Evolutionary conservation across 2,797 vertebrate genomes (phyloP), one percentile per base, ranked within the genome.

Genomic region (Caiman crocodilus): DNA sequence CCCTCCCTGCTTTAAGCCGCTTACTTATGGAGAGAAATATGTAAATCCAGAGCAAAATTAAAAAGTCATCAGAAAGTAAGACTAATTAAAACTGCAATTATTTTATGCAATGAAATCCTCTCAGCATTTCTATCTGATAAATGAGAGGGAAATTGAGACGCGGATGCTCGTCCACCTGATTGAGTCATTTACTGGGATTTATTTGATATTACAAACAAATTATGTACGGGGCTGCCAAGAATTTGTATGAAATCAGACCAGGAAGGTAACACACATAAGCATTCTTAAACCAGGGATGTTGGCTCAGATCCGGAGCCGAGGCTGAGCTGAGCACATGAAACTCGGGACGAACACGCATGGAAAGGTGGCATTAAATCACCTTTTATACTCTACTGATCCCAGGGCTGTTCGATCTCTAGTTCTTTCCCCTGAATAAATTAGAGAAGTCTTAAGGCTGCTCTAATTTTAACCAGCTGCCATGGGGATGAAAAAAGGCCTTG

Each of bases 71-170:
- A 75, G 56, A 63, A n/a, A 15, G 2, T 2, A 32, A 65, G 42
- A 23, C 18, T 76, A 89, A 82, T 84, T 87, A 82, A 84, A 86
- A 55, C 50, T 32, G 21, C 15, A 0, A 76, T 42, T 64, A 32
- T n/a, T 73, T 57, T 1, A 0, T 0, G 0, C 26, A 14, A 6
- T 13, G 65, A 25, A 85, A 83, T 11, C 42, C 71, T 67, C 21
- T 67, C 55, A 42, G 63, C 32, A 82, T 82, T 85, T 76, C 55
- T 17, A 10, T 32, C n/a, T 26, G 32, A 82, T 59, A 74, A 76
- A 79, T 56, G 18, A 7, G 58, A 76, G 15, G 14, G 57, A 14
- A 18, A 18, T 0, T 0, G 25, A 2, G 1, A 17, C 20, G 2
- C 16, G 32, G 65, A 20, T 57, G 65, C 17, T 32, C 21, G 5